Evolutionary conservation across 2,797 vertebrate species (phyloP), one percentile per base, ranked within the genome.

Genomic region (Tragelaphus eurycerus): DNA sequence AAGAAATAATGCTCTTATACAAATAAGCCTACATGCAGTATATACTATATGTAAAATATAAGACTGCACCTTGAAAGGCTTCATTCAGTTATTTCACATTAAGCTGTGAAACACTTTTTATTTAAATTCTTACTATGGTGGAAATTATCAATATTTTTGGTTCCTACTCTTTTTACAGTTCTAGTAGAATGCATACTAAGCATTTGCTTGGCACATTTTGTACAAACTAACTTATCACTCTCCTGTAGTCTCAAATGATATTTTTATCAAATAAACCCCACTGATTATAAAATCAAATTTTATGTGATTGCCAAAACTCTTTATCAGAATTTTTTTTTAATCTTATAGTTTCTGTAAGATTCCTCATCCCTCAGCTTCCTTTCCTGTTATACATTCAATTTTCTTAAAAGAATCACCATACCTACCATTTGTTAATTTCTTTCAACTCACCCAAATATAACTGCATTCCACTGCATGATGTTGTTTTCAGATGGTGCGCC

Each of bases 401-500:
- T 96, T 64, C 89, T 81, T 86, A 82, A 79, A 82, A 93, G 38
- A 96, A 55, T 89, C 54, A 78, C 57, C 60, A 96, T 16, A 83
- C 5, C 50, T 92, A 84, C 34, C 55, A 74, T 54, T 60, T 64
- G 7, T 43, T 94, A 62, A 62, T 82, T 84, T 93, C 76, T 55
- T 89, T 92, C 86, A 98, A 98, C 99, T 99, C 99, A 99, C 99
- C 99, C 99, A 99, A 99, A 99, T 99, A 99, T 99, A 98, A 99
- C 99, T 96, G 99, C 99, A 98, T 99, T 99, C 99, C 99, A 99
- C 93, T 99, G 99, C 99, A 99, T 99, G 98, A 99, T 99, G 98
- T 99, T 99, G 98, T 99, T 99, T 98, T 99, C 99, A 96, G 99
- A 99, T 12, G 99, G 99, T 50, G 99, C 99, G 60, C 99, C 99